Base-by-base conservation (phyloP, 2,888 invertebrate genomes). In the Cyclophora punctaria region DNA sequence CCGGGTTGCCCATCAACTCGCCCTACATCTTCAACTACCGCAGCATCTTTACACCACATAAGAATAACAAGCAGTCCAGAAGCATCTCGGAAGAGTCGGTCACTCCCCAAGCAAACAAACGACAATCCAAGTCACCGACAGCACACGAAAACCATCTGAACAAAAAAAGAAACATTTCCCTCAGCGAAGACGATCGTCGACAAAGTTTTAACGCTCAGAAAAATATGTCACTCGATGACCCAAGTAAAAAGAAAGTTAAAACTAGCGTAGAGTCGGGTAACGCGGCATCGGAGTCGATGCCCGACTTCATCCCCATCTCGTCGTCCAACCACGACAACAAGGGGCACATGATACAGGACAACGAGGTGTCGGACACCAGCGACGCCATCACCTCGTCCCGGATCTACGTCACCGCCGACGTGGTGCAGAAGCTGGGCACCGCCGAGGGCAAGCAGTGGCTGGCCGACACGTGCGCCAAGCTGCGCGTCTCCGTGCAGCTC, bases 361-460 rank as follows among this genome's bases (percentile, higher is more conserved):
- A 80, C 58, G 84, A 87, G 64, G 85, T 88, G 3, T 86, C 87
- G 0, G 85, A 87, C 46, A 83, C 87, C 0, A 87, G 82, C 48
- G 80, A 83, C 46, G 74, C 71, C 2, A 64, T 84, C 33, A 78
- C 81, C 3, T 74, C 82, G 2, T 88, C 90, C 0, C 83, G 90
- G 53, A 88, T 91, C 46, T 85, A 89, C 56, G 69, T 91, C 61
- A 83, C 87, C 0, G 75, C 77, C 34, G 86, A 89, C 35, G 78
- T 90, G 45, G 78, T 78, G 47, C 82, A 84, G 7, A 84, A 83
- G 59, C 67, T 91, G 3, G 78, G 84, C 37, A 80, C 84, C 5
- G 74, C 80, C 0, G 82, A 85, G 3, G 91, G 91, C 3, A 73
- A 75, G 33, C 59, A 69, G 4, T 91, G 90, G 80, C 59, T 91